These are phyloP conservation scores for Atethmia centrago DNA, from an alignment of 2,888 invertebrate species.

Conservation along the genomic window DNA sequence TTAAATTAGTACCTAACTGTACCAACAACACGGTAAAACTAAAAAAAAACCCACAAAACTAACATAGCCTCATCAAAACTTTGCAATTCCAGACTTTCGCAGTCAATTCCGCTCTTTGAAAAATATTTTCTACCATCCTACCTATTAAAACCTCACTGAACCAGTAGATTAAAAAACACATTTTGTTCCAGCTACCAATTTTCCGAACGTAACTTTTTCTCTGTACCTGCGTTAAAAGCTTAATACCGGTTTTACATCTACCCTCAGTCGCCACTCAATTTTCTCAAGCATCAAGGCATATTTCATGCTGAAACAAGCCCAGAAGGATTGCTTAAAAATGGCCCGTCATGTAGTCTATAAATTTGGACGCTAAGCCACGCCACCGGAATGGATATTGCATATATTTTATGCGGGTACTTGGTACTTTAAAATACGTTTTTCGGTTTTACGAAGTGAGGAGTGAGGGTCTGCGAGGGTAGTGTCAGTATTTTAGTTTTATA, in stretches of 20 bases:
- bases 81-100: constrained; percentile 23
- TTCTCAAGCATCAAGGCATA: constrained; percentile 65
- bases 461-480: constrained; percentile 5
- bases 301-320: constrained; percentile 76
- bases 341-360: constrained; percentile 81
- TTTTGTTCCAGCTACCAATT: constrained; percentile 53
- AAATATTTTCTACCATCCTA: constrained; percentile 44
- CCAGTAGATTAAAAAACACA: constrained; percentile 51
- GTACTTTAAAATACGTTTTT: constrained; percentile 57
- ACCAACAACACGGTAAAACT: not conserved
- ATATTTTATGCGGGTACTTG: constrained; percentile 60
- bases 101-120: constrained; percentile 51
- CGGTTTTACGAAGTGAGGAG: constrained; percentile 39
- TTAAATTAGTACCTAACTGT: not conserved
- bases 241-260: constrained; percentile 62
- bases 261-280: constrained; percentile 65
- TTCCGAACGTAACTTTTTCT: constrained; percentile 46
- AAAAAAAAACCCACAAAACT: constrained; percentile 8
- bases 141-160: constrained; percentile 35
- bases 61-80: constrained; percentile 50
- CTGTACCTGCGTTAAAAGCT: constrained; percentile 51
- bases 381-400: constrained; percentile 66
- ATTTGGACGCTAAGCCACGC: constrained; percentile 72
- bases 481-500: not conserved
- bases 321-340: constrained; percentile 85